Percentiles rank a stretch among this genome's conserved stretches.
Conservation (phyloP, 2,113 vertebrate species). For the Tupaia chinensis region DNA sequence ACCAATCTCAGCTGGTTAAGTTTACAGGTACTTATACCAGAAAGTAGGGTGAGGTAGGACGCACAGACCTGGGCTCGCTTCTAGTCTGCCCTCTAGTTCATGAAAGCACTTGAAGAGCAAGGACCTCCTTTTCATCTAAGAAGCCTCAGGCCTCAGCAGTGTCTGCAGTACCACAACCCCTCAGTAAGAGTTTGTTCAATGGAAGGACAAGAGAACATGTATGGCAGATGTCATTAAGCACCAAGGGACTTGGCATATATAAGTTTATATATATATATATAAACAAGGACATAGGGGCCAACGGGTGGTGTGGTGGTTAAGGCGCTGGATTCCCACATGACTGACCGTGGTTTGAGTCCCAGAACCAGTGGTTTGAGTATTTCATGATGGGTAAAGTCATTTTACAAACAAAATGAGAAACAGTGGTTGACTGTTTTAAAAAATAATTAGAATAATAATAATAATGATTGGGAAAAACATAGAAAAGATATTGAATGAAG, state of each 20-base stretch:
- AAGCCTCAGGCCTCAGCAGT: neutral
- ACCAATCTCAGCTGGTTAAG: neutral
- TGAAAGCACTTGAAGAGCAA: neutral
- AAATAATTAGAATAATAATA: too few relatives aligned
- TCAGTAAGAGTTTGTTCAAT: neutral
- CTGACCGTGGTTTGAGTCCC: too few relatives aligned
- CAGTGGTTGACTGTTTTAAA: too few relatives aligned
- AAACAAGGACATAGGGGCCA: too few relatives aligned
- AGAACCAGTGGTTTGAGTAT: too few relatives aligned
- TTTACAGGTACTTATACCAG: neutral
- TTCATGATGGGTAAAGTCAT: too few relatives aligned
- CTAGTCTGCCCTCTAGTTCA: neutral
- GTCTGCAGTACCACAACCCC: rapidly evolving
- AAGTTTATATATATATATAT: neutral
- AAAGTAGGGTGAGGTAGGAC: neutral
- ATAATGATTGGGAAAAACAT: too few relatives aligned
- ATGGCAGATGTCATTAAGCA: neutral
- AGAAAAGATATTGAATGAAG: too few relatives aligned
- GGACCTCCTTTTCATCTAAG: neutral
- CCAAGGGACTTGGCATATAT: neutral
- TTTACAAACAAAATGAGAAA: too few relatives aligned
- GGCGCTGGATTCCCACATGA: too few relatives aligned
- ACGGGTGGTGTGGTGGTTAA: too few relatives aligned
- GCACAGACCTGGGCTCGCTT: neutral
- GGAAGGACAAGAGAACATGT: neutral